phyloP scores from a whole-genome alignment of 2,113 vertebrate genomes.

The Syngnathoides biaculeatus region DNA sequence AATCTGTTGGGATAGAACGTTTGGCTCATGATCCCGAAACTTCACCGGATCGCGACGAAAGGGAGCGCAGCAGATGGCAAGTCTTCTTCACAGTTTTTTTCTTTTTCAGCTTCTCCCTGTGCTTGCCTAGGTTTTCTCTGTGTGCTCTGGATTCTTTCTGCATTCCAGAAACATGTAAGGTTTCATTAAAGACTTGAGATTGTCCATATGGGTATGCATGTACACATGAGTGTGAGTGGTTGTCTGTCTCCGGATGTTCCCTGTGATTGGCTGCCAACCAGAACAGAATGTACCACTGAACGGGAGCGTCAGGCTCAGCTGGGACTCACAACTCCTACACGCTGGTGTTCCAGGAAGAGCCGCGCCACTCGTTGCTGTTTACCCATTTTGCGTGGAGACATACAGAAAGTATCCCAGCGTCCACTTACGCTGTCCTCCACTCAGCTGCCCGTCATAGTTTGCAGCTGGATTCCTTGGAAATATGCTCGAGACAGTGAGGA shows the following conservation, averaged over 20 bases:
- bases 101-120: no score
- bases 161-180: no score
- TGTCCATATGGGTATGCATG: no score
- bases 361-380: constrained; percentile 70
- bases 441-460: constrained; percentile 20
- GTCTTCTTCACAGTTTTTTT: no score
- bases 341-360: constrained; percentile 69
- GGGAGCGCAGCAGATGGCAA: no score
- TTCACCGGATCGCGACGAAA: no score
- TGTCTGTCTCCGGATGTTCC: background rate
- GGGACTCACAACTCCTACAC: constrained; percentile 68
- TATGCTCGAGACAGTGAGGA: background rate
- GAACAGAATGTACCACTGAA: constrained; percentile 15
- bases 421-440: constrained; percentile 21
- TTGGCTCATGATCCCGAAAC: no score
- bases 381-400: constrained; percentile 47
- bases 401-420: constrained; percentile 25
- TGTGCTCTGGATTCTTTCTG: no score
- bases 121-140: no score
- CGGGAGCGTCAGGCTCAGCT: constrained; percentile 69
- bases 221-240: background rate
- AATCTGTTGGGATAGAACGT: no score
- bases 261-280: constrained; percentile 45
- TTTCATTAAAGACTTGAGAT: no score
- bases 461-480: background rate